Percentiles rank a stretch among this genome's conserved stretches.
phyloP scores from a whole-genome alignment of 2,797 vertebrate species.

The Anguilla megastoma region DNA sequence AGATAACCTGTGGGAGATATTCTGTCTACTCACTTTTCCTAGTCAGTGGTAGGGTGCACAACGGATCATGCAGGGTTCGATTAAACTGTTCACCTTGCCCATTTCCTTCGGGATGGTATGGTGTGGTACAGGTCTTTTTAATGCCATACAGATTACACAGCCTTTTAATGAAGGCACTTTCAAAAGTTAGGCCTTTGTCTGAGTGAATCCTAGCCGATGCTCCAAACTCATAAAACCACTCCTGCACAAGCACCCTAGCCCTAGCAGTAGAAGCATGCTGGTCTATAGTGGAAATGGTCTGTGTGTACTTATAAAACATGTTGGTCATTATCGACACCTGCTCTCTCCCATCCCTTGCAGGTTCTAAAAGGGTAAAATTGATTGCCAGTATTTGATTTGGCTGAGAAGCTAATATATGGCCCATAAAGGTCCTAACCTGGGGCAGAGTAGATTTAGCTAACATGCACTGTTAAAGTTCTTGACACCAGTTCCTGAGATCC shows the following conservation, averaged over 20 bases:
- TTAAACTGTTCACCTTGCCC: slow-evolving; percentile 21
- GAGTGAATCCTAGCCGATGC: not conserved
- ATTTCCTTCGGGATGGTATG: not conserved
- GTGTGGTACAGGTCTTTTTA: not conserved
- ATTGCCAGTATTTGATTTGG: too few species aligned
- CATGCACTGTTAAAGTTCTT: too few species aligned
- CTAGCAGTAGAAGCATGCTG: not conserved
- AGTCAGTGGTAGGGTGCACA: not conserved
- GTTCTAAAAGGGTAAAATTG: slow-evolving; percentile 13
- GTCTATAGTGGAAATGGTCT: slow-evolving; percentile 14
- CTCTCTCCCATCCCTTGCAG: not conserved
- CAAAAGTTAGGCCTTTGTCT: slow-evolving; percentile 23
- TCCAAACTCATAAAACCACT: slow-evolving; percentile 40
- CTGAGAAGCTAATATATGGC: too few species aligned
- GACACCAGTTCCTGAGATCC: too few species aligned
- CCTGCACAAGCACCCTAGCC: not conserved
- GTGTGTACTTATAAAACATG: slow-evolving; percentile 30
- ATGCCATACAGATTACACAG: slow-evolving; percentile 19
- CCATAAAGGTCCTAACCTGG: too few species aligned
- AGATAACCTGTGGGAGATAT: not conserved
- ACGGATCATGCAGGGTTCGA: slow-evolving; percentile 10
- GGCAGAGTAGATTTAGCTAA: too few species aligned
- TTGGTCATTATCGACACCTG: slow-evolving; percentile 34
- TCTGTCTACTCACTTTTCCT: not conserved
- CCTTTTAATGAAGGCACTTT: slow-evolving; percentile 31